Evolutionary conservation across 2,113 vertebrate genomes (phyloP).

Genomic region (Cacatua alba): DNA sequence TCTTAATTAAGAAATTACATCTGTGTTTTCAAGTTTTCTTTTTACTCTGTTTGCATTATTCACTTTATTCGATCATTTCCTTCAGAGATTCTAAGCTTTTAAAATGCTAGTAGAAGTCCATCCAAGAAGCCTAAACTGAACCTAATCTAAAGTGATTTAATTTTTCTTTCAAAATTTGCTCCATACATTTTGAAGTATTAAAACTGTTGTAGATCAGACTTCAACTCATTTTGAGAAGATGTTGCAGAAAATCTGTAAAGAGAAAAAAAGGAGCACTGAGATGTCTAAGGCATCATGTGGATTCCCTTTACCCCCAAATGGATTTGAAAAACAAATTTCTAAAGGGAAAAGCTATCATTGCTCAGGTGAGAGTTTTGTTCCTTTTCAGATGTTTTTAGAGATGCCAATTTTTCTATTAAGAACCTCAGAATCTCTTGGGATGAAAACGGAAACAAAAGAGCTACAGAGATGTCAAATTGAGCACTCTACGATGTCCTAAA

Average conservation of each 20-base stretch:
- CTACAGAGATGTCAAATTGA: background rate
- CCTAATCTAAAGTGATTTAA: background rate
- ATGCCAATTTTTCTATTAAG: background rate
- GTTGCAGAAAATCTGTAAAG: background rate
- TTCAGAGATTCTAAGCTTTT: background rate
- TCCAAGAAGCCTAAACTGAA: background rate
- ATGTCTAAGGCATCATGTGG: background rate
- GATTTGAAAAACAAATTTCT: background rate
- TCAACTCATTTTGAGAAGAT: background rate
- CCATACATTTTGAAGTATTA: background rate
- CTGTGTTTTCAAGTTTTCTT: background rate
- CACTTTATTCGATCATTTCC: background rate
- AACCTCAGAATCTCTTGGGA: background rate
- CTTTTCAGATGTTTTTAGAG: background rate
- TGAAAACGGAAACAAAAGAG: conserved; percentile 27
- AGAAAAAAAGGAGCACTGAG: background rate
- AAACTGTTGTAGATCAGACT: background rate
- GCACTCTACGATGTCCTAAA: background rate
- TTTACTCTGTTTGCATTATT: background rate
- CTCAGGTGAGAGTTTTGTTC: background rate
- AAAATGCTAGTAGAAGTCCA: background rate
- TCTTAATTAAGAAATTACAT: background rate
- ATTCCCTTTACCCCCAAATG: accelerated
- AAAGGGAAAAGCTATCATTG: background rate
- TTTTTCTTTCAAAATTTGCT: background rate